Base-by-base conservation (phyloP, 1,140 invertebrate genomes). In the Dysdera silvatica region DNA sequence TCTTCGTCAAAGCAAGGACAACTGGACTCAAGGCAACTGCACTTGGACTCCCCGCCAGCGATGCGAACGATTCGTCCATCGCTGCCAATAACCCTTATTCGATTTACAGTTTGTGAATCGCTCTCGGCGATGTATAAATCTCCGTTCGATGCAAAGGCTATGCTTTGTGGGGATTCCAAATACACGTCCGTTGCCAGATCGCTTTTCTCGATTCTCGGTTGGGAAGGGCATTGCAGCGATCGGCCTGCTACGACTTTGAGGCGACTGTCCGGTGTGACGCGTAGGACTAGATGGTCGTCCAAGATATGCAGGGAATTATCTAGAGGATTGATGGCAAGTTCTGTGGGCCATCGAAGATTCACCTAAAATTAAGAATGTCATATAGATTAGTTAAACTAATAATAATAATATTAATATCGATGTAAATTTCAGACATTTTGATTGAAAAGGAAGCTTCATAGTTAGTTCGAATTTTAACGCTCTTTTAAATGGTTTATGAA, bases 221-320 rank as follows among this genome's bases (percentile, higher is more conserved):
- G 45, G 81, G 79, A 69, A 20, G 76, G 76, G 73, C 92, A 97
- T 74, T 95, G 91, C 6, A 92, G 78, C 3, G 92, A 91, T 32
- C 86, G 87, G 32, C 94, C 94, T 53, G 92, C 91, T 2, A 95
- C 87, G 0, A 95, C 74, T 23, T 79, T 74, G 5, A 83, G 68
- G 76, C 93, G 92, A 80, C 89, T 84, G 71, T 94, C 91, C 35
- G 86, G 85, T 1, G 92, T 95, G 47, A 98, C 78, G 75, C 93
- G 91, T 35, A 96, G 78, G 0, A 98, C 88, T 3, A 96, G 82
- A 65, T 91, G 83, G 73, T 97, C 92, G 72, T 98, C 95, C 51
- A 98, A 88, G 68, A 98, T 94, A 73, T 97, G 91, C 2, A 98
- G 77, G 0, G 89, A 87, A 35, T 91, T 91, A 75, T 98, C 95